Evolutionary conservation across 35 echinoderm and acorn worm genomes (phyloP).

Genomic region (Amphiura filiformis): DNA sequence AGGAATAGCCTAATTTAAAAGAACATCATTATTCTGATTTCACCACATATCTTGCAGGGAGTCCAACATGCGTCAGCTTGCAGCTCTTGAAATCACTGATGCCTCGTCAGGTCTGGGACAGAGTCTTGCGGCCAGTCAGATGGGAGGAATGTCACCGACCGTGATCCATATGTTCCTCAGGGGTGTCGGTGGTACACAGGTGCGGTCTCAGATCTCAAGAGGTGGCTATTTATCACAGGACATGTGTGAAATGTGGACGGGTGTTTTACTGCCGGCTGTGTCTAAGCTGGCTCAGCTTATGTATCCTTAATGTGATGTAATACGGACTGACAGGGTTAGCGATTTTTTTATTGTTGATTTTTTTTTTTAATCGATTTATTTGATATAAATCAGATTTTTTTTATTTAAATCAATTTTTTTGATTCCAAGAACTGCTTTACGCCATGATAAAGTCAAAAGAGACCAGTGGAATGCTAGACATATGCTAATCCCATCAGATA

Average conservation of each 20-base stretch:
- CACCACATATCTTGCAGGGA: slow-evolving; percentile 48
- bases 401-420: no score
- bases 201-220: slow-evolving; percentile 60
- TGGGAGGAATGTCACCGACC: slow-evolving; percentile 9
- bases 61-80: slow-evolving; percentile 72
- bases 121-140: neutral
- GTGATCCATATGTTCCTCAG: slow-evolving; percentile 76
- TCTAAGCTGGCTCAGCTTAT: slow-evolving; percentile 58
- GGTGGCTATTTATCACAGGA: slow-evolving; percentile 28
- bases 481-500: no score
- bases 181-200: slow-evolving; percentile 65
- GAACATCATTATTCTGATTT: no score
- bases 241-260: slow-evolving; percentile 46
- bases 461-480: no score
- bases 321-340: neutral
- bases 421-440: no score
- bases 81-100: slow-evolving; percentile 79
- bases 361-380: no score
- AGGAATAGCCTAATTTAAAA: no score
- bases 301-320: slow-evolving; percentile 68
- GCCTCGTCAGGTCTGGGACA: neutral
- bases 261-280: slow-evolving; percentile 49
- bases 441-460: no score
- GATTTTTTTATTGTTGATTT: neutral
- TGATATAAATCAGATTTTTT: no score